phyloP scores from a whole-genome alignment of 1,140 invertebrate genomes.

The Drosophila kurseongensis region DNA sequence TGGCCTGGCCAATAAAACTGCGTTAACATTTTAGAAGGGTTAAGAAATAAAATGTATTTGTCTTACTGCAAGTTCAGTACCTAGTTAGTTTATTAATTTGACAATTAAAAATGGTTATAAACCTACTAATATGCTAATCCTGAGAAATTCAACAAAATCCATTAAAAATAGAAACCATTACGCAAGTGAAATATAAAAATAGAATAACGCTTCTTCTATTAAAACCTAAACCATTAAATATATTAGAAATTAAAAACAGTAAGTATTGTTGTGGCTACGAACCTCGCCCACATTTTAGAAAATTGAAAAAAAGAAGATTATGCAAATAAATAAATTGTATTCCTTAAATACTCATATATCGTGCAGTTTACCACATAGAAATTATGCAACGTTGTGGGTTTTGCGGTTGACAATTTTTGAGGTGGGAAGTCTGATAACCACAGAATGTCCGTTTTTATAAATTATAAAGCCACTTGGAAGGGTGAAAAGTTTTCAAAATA shows the following conservation, averaged over 20 bases:
- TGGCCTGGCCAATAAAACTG: too few relatives aligned
- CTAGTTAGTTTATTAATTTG: too few relatives aligned
- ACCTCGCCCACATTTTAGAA: background rate
- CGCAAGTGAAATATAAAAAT: too few relatives aligned
- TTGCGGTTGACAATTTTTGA: constrained; percentile 38
- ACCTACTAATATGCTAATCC: too few relatives aligned
- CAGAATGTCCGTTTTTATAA: constrained; percentile 21
- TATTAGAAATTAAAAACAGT: background rate
- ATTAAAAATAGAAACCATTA: background rate
- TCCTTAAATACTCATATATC: constrained; percentile 19
- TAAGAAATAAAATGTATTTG: too few relatives aligned
- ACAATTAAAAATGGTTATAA: background rate
- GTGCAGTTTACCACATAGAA: constrained; percentile 16
- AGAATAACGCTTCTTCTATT: too few relatives aligned
- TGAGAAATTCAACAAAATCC: too few relatives aligned
- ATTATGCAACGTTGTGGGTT: constrained; percentile 32
- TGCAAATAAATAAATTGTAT: constrained; percentile 24
- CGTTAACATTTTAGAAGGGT: too few relatives aligned
- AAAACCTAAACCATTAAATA: background rate
- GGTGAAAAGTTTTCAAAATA: constrained; percentile 33
- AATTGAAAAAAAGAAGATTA: background rate
- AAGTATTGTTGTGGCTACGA: background rate
- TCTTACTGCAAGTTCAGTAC: too few relatives aligned
- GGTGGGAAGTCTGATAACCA: constrained; percentile 26
- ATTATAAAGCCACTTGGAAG: constrained; percentile 19